Evolutionary conservation across 2,888 invertebrate genomes (phyloP).

Genomic region (Tridacna crocea): DNA sequence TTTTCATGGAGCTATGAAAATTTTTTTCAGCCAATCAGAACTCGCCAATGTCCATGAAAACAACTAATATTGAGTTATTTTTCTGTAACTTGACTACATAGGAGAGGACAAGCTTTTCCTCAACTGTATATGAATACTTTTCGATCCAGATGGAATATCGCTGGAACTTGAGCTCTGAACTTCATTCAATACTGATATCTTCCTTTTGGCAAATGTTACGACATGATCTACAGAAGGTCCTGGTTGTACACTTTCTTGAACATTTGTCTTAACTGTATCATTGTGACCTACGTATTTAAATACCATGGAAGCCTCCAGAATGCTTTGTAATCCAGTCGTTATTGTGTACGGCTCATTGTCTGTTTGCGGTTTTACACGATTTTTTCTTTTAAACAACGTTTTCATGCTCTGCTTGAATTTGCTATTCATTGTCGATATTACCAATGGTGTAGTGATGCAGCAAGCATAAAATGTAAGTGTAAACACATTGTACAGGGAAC

Average conservation of each 20-base stretch:
- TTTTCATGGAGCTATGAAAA: no score
- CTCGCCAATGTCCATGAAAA: no score
- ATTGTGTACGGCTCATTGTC: constrained; percentile 65
- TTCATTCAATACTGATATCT: constrained; percentile 46
- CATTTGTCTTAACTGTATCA: not conserved
- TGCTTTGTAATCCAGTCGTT: constrained; percentile 65
- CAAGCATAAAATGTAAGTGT: constrained; percentile 67
- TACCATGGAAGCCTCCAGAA: constrained; percentile 64
- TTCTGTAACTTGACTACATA: not conserved
- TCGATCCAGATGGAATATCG: constrained; percentile 14
- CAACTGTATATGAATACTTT: constrained; percentile 18
- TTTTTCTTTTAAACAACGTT: constrained; percentile 44
- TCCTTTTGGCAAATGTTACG: constrained; percentile 27
- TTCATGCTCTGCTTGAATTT: constrained; percentile 66
- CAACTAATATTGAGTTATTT: no score
- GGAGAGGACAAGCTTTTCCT: constrained; percentile 44
- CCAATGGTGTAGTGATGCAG: constrained; percentile 68
- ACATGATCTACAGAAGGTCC: constrained; percentile 34
- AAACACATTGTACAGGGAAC: constrained; percentile 40
- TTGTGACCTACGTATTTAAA: constrained; percentile 28
- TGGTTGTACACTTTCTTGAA: not conserved
- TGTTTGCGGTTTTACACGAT: constrained; percentile 36
- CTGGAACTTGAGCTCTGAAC: constrained; percentile 47
- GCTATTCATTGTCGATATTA: constrained; percentile 67
- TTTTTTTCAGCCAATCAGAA: no score